Percentiles rank a stretch among this genome's conserved stretches.
These are phyloP conservation scores for Linnaemya vulpina DNA, from an alignment of 2,888 invertebrate genomes.

Conservation along the genomic window DNA sequence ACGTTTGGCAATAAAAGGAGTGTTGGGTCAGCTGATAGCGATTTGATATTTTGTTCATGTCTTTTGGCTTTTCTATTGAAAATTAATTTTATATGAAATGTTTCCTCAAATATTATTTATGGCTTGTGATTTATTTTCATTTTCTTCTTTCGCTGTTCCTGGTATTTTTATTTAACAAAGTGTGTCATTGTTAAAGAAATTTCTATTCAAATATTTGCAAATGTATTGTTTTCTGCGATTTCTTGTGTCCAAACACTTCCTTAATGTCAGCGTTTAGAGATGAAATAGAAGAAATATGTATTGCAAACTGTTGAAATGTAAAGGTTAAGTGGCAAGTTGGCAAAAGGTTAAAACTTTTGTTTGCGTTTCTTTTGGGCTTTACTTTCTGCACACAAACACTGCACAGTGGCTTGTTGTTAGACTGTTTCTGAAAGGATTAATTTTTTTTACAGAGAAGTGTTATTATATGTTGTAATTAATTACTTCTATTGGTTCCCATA, in stretches of 20 bases:
- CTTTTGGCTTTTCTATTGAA: not conserved
- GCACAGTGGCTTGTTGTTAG: constrained; percentile 34
- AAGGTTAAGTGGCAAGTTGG: constrained; percentile 81
- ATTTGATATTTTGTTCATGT: not conserved
- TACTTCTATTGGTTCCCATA: no score
- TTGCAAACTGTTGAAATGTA: constrained; percentile 72
- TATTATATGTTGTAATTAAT: no score
- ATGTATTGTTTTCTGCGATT: constrained; percentile 1
- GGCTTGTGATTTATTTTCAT: constrained; percentile 26
- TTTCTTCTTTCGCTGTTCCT: not conserved
- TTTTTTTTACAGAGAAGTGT: no score
- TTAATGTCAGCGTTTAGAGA: constrained; percentile 56
- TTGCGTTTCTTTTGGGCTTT: constrained; percentile 4
- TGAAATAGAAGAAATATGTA: constrained; percentile 32
- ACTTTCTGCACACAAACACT: not conserved
- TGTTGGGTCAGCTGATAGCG: constrained; percentile 29
- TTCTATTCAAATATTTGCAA: constrained; percentile 53
- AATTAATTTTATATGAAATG: constrained; percentile 3
- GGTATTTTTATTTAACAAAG: constrained; percentile 35
- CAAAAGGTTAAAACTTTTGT: constrained; percentile 79
- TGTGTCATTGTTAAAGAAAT: constrained; percentile 59
- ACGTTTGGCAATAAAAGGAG: constrained; percentile 21
- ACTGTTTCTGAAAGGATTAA: not conserved
- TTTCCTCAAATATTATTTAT: constrained; percentile 17
- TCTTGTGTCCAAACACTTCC: constrained; percentile 59